Conservation (phyloP, 2,113 vertebrate genomes). For the Suncus etruscus region DNA sequence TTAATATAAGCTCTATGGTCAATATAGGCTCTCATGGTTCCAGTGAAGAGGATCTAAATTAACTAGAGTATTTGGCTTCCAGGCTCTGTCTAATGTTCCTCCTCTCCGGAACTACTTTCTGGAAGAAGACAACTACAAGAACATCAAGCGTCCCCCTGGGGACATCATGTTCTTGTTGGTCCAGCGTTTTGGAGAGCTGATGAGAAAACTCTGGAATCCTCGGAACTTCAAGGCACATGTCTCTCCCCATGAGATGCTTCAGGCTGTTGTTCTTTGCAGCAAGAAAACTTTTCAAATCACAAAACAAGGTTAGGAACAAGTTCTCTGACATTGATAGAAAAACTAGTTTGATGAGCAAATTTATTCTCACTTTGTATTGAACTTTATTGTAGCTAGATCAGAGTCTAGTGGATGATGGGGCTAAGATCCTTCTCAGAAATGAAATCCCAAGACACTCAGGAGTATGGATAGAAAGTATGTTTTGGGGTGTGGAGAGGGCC, state of each 20-base stretch:
- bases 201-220: slow-evolving; percentile 99
- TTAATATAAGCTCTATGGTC: no score
- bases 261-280: slow-evolving; percentile 98
- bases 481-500: not conserved
- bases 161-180: slow-evolving; percentile 99
- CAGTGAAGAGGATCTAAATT: not conserved
- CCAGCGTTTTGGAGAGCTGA: slow-evolving; percentile 97
- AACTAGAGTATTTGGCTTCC: not conserved
- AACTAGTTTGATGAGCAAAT: not conserved
- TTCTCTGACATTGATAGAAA: not conserved
- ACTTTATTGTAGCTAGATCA: not conserved
- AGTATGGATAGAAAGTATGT: not conserved
- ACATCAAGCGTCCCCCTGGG: slow-evolving; percentile 94
- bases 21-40: no score
- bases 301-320: slow-evolving; percentile 92
- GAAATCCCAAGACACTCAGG: not conserved
- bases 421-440: not conserved
- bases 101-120: slow-evolving; percentile 97
- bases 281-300: slow-evolving; percentile 99
- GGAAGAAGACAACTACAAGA: slow-evolving; percentile 96
- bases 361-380: not conserved
- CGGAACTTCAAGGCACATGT: slow-evolving; percentile 99
- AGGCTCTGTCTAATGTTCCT: slow-evolving; percentile 98
- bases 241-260: slow-evolving; percentile 98
- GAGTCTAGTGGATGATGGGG: not conserved